These are phyloP conservation scores for Heliothis virescens DNA, from an alignment of 1,140 invertebrate genomes.

Conservation along the genomic window DNA sequence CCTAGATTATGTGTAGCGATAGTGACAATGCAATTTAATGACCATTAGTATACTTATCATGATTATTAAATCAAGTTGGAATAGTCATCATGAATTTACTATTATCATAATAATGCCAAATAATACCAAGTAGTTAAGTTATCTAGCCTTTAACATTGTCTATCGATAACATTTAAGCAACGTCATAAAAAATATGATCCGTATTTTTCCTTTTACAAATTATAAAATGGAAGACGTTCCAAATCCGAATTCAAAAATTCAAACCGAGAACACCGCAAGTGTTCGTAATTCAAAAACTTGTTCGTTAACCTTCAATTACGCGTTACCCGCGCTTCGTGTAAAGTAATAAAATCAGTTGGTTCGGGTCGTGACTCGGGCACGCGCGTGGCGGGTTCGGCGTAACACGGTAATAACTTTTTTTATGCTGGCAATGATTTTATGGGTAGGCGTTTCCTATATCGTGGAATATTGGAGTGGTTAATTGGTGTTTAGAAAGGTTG, in stretches of 20 bases:
- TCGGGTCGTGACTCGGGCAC: slow-evolving; percentile 52
- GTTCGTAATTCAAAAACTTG: slow-evolving; percentile 25
- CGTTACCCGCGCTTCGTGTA: slow-evolving; percentile 26
- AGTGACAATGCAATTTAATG: too few species aligned
- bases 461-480: slow-evolving; percentile 27
- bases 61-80: too few species aligned
- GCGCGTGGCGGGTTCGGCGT: slow-evolving; percentile 48
- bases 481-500: slow-evolving; percentile 15
- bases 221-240: too few species aligned
- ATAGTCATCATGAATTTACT: too few species aligned
- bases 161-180: too few species aligned
- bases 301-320: slow-evolving; percentile 48
- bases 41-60: too few species aligned
- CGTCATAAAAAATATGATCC: too few species aligned
- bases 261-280: neutral
- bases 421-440: slow-evolving; percentile 45
- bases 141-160: too few species aligned
- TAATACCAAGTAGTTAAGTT: too few species aligned
- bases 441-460: slow-evolving; percentile 47
- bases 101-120: too few species aligned
- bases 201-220: too few species aligned
- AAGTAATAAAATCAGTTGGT: slow-evolving; percentile 40
- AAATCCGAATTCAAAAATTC: slow-evolving; percentile 28
- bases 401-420: slow-evolving; percentile 52
- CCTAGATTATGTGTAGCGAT: too few species aligned